Percentiles rank a stretch among this genome's conserved stretches.
These are phyloP conservation scores for Spongia lamella DNA, from an alignment of 37 sponge, comb jelly and placozoan genomes.

Conservation along the genomic window DNA sequence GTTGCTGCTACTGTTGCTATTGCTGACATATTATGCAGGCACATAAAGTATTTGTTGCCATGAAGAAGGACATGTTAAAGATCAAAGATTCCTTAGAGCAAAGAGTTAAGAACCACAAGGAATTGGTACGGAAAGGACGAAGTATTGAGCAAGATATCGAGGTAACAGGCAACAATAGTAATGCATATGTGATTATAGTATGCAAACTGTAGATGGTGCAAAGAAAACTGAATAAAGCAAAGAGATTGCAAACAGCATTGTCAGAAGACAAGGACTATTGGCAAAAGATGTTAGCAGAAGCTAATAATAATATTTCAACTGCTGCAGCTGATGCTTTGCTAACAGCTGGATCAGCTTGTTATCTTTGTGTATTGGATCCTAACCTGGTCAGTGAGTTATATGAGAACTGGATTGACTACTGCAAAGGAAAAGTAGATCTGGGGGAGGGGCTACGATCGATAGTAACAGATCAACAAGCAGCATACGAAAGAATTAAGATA, in stretches of 20 bases:
- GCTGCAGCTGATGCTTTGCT: conserved; percentile 53
- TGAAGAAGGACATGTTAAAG: conserved; percentile 60
- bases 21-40: conserved; percentile 37
- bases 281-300: conserved; percentile 18
- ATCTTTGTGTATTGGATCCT: conserved; percentile 32
- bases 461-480: background rate
- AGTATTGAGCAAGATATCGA: conserved; percentile 37
- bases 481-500: background rate
- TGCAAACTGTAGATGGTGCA: conserved; percentile 18
- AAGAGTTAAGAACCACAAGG: conserved; percentile 48
- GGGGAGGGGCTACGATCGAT: conserved; percentile 10
- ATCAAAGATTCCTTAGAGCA: conserved; percentile 59
- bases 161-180: background rate
- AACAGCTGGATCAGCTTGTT: conserved; percentile 40
- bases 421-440: conserved; percentile 32
- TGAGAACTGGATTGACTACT: conserved; percentile 63
- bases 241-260: conserved; percentile 11
- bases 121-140: conserved; percentile 34
- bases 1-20: background rate
- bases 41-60: conserved; percentile 43
- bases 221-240: conserved; percentile 11
- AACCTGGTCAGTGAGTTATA: conserved; percentile 33
- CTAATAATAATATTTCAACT: conserved; percentile 8
- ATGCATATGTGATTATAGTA: background rate
- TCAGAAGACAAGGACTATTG: conserved; percentile 33